Base-by-base conservation (phyloP, 1,140 invertebrate species). In the Aphaenogaster floridana region DNA sequence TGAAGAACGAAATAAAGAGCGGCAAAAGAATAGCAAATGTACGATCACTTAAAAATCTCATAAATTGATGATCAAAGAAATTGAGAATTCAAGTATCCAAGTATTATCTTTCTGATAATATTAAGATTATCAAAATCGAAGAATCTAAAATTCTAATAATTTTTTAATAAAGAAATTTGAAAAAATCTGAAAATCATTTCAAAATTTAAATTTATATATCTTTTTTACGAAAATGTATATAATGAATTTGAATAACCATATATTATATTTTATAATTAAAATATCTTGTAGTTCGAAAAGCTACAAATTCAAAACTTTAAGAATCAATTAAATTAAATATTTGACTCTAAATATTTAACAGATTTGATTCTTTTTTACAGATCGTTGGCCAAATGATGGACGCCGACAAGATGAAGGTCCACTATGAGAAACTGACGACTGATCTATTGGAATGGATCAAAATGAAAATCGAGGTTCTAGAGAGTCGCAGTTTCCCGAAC, bases 1-100 rank as follows among this genome's bases (percentile, higher is more conserved):
- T 99, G 98, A 99, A 99, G 96, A 99, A 98, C 95, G 99, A 99
- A 95, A 98, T 98, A 96, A 99, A 99, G 94, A 99, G 99, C 91
- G 99, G 99, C 36, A 97, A 99, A 92, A 96, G 99, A 95, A 99
- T 99, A 94, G 99, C 99, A 6, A 99, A 99, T 96, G 98, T 99
- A 95, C 96, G 74, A 7, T 34, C 36, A 68, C 4, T 66, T 59
- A 1, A 21, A 15, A 72, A 17, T 15, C 72, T 48, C 15, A 21
- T 64, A 28, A 28, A 28, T 28, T 54, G 28, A 36, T 15, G 5
- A 34, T 63, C 61, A 36, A 15, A 48, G 5, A 21, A 13, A 13
- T 71, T 54, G 4, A 52, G 7, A 72, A 52, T n/a, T 2, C 13
- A 34, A 45, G 28, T 52, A 5, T 28, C 28, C 28, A 28, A 28